A percentile compares a stretch with the other conserved stretches of the same genome.
phyloP scores from a whole-genome alignment of 1,140 invertebrate species.

The Coptotermes formosanus region DNA sequence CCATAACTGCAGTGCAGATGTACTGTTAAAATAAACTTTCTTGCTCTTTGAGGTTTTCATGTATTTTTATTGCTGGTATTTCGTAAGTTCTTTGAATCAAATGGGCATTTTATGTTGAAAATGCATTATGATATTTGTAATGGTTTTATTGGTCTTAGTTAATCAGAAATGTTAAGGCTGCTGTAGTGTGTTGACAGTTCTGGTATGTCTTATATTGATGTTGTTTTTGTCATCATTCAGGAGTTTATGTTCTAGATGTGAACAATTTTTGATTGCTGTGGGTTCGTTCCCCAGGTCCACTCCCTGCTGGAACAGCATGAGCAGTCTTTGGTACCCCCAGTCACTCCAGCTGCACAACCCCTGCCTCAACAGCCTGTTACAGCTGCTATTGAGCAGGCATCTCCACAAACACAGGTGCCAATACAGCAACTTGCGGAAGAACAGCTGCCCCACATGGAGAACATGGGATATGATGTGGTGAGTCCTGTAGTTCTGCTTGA shows the following conservation, averaged over 20 bases:
- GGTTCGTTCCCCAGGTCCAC: conserved; percentile 30
- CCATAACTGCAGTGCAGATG: no score
- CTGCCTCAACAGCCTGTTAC: not conserved
- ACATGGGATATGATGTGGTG: conserved; percentile 66
- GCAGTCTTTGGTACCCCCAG: conserved; percentile 37
- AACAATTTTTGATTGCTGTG: not conserved
- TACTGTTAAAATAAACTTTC: no score
- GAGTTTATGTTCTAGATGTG: not conserved
- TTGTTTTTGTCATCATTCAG: not conserved
- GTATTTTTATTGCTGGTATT: no score
- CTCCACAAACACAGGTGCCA: not conserved
- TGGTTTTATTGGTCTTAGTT: no score
- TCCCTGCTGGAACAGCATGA: conserved; percentile 36
- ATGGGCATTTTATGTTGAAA: no score
- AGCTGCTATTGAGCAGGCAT: not conserved
- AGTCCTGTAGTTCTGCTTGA: not conserved
- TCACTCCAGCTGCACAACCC: conserved; percentile 39
- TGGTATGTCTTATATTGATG: not conserved
- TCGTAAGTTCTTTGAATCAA: no score
- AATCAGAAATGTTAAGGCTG: no score
- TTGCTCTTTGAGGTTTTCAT: no score
- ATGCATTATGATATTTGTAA: no score
- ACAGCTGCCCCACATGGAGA: conserved; percentile 60
- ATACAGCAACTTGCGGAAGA: conserved; percentile 27
- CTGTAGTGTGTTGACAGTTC: not conserved